Percentiles rank a stretch among this genome's conserved stretches.
Evolutionary conservation across 2,113 vertebrate genomes (phyloP).

Genomic region (Paratilapia polleni): DNA sequence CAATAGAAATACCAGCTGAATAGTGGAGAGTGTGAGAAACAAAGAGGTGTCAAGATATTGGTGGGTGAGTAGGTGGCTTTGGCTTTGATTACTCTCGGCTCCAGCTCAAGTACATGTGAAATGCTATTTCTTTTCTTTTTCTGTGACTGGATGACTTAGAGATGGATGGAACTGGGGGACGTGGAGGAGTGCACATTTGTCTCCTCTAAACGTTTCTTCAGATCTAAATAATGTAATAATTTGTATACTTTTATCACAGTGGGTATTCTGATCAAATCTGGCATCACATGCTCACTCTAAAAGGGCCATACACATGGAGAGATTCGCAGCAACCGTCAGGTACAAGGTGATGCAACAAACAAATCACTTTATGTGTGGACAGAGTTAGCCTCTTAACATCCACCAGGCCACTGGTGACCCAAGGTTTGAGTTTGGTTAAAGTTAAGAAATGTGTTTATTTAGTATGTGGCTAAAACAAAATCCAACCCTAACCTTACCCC

Average conservation of each 20-base stretch:
- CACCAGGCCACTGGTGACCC: neutral
- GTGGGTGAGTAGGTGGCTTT: constrained; percentile 55
- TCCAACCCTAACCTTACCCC: neutral
- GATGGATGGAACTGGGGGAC: neutral
- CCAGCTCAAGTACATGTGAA: constrained; percentile 40
- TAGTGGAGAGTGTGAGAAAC: constrained; percentile 60
- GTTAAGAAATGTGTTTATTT: neutral
- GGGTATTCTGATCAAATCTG: too few relatives aligned
- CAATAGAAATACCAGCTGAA: constrained; percentile 53
- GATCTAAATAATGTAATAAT: neutral
- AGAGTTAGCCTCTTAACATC: neutral
- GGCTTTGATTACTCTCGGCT: constrained; percentile 56
- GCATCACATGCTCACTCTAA: too few relatives aligned
- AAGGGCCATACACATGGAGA: neutral
- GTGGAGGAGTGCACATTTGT: neutral
- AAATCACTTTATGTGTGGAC: neutral
- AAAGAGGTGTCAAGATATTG: constrained; percentile 63
- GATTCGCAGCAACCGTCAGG: neutral
- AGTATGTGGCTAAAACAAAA: neutral
- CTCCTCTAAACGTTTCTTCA: neutral
- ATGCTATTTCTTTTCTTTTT: constrained; percentile 4
- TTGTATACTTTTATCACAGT: neutral
- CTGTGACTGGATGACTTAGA: neutral
- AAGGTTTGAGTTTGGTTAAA: neutral
- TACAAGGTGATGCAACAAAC: neutral